Evolutionary conservation across 2,797 vertebrate species (phyloP), one percentile per base, ranked within the genome.

Genomic region (Darevskia nairensis): DNA sequence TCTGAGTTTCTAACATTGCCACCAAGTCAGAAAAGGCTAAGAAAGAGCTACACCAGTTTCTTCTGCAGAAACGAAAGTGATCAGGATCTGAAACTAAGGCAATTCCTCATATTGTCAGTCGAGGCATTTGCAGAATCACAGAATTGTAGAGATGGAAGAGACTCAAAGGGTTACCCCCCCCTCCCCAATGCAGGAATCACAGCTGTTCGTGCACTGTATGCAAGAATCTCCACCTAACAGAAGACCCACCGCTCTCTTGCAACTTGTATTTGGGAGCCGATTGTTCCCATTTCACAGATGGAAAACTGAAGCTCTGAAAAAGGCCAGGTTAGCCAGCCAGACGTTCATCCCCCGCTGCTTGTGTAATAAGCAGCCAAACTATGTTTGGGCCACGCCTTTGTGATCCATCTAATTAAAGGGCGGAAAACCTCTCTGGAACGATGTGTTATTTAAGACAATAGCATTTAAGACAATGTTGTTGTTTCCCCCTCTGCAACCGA

Each of bases 371-470:
- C 55, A 19, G 27, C 41, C n/a, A 15, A 85, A 80, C 35, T 32
- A 79, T 55, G 50, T 74, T 46, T 27, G 39, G 13, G 50, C 55
- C 77, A 23, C 68, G 39, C 88, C 88, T 80, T 69, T 2, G 8
- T 19, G 83, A 66, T 29, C 55, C 41, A 3, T 85, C 10, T 85
- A 85, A 85, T 93, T 59, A 86, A 35, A 87, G 83, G 3, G 76
- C 0, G 80, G 84, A 29, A 61, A 75, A 84, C 32, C 19, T 68
- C 89, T 39, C 91, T 91, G 55, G 68, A 10, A 32, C 1, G 13
- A 86, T 23, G 7, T 86, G 19, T 86, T 91, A 80, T 83, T 76
- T 90, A 21, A 92, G 84, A 32, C 0, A 0, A 82, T 84, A 64
- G 35, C 80, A 35, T 35, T 35, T 35, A 1, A 71, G 10, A 80